Conservation (phyloP, 1,140 invertebrate genomes). For the Holcopasites calliopsidis region DNA sequence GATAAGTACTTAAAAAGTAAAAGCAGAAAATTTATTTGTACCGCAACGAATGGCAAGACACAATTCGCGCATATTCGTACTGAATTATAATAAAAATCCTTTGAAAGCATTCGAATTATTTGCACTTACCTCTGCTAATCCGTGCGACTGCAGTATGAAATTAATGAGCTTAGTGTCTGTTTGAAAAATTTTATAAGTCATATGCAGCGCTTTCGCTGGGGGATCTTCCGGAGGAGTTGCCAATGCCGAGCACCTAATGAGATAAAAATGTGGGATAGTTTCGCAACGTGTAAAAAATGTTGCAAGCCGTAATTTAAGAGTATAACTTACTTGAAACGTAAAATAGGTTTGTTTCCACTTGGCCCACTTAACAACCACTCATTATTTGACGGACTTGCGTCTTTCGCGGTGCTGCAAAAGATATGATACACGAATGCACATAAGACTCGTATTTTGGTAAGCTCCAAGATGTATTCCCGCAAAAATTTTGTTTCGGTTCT, state of each 20-base stretch:
- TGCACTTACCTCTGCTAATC: slow-evolving; percentile 83
- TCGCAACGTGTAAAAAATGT: not conserved
- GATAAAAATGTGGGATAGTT: not conserved
- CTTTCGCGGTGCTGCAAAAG: slow-evolving; percentile 70
- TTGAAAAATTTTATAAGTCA: slow-evolving; percentile 90
- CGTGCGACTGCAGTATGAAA: slow-evolving; percentile 87
- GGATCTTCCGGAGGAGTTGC: slow-evolving; percentile 76
- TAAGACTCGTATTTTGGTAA: not conserved
- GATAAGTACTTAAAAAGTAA: slow-evolving; percentile 21
- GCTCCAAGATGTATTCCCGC: not conserved
- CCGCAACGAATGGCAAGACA: not conserved
- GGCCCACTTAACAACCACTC: slow-evolving; percentile 75
- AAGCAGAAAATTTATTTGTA: not conserved
- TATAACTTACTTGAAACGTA: slow-evolving; percentile 76
- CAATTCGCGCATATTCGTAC: not conserved
- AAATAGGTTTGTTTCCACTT: slow-evolving; percentile 71
- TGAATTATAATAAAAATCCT: slow-evolving; percentile 8
- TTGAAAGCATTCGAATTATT: not conserved
- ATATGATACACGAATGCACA: not conserved
- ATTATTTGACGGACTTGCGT: slow-evolving; percentile 62
- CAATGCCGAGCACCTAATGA: slow-evolving; percentile 75
- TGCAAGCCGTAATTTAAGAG: not conserved
- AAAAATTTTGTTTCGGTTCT: not conserved
- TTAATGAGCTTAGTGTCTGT: slow-evolving; percentile 89
- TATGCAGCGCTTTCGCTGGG: slow-evolving; percentile 86